Conservation (phyloP, 2,797 vertebrate genomes). For the Mus minutoides region DNA sequence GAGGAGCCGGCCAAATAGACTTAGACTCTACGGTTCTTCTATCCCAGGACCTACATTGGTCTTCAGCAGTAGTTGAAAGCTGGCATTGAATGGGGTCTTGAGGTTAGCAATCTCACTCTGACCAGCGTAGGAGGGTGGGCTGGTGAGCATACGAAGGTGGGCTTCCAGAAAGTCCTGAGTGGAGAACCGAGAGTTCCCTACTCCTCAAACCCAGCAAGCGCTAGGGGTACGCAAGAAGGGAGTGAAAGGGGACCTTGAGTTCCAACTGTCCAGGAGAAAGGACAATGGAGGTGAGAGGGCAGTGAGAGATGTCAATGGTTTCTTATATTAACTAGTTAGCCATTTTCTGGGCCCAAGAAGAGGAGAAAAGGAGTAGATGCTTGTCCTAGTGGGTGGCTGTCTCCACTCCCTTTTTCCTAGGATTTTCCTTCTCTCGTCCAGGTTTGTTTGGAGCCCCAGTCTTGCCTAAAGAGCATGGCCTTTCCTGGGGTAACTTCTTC, state of each 20-base stretch:
- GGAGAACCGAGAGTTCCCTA: background rate
- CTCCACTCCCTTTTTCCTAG: background rate
- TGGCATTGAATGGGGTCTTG: background rate
- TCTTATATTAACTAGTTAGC: background rate
- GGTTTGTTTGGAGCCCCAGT: background rate
- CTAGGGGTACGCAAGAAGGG: background rate
- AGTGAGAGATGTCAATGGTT: background rate
- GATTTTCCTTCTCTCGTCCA: background rate
- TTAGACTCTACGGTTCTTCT: background rate
- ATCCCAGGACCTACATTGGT: background rate
- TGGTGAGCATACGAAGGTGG: too few relatives aligned
- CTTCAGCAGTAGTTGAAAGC: conserved; percentile 7
- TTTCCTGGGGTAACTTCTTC: background rate
- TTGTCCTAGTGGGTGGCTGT: background rate
- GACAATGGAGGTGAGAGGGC: background rate
- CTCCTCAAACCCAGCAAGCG: background rate
- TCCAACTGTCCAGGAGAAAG: conserved; percentile 13
- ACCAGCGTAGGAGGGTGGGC: background rate
- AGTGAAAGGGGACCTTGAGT: background rate
- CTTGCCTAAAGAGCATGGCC: background rate
- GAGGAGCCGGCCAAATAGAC: background rate
- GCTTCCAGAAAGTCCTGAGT: background rate
- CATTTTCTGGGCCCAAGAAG: background rate
- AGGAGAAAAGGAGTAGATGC: background rate
- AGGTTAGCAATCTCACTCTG: background rate